Evolutionary conservation across 2,888 invertebrate species (phyloP), one percentile per base, ranked within the genome.

Genomic region (Drosophila borealis): DNA sequence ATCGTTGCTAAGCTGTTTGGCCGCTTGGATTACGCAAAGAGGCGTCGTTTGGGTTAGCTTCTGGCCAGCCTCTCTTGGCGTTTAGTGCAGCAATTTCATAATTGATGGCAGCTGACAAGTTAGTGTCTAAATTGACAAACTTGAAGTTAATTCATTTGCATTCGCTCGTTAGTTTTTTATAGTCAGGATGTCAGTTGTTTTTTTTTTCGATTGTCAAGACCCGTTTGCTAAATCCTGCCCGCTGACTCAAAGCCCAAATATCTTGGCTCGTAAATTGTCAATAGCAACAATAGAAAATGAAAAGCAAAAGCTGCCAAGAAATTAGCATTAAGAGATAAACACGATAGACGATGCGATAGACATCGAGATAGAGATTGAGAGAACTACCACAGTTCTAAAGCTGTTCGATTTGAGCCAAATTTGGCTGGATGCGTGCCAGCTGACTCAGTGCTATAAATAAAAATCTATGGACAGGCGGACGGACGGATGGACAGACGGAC

Each of bases 401-500:
- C 19, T 36, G 10, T 34, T 46, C 49, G 41, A 65, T 55, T 44
- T 62, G 57, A 69, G 67, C 61, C 69, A 67, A 73, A 75, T 66
- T 64, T 56, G 25, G 49, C 54, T 42, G 77, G 68, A 84, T 81
- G 79, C 74, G 79, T 79, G 79, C 59, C 42, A 29, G 41, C 54
- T 85, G 85, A 85, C 56, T 85, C 87, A 85, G 67, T 44, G 67
- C 84, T 89, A 89, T 83, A 87, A 85, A 85, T 89, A 85, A 74
- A 29, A 62, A 11, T 37, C 25, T 45, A 63, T 57, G 39, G 60
- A 75, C 55, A 48, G 55, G 10, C 29, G 36, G 48, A 54, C 46
- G 57, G 45, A 34, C 51, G 50, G 37, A 29, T 8, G 8, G 8
- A 6, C 29, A 2, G 29, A 29, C 29, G 29, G 29, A 29, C 29